Evolutionary conservation across 1,140 invertebrate species (phyloP), one percentile per base, ranked within the genome.

Genomic region (Adelges cooleyi): DNA sequence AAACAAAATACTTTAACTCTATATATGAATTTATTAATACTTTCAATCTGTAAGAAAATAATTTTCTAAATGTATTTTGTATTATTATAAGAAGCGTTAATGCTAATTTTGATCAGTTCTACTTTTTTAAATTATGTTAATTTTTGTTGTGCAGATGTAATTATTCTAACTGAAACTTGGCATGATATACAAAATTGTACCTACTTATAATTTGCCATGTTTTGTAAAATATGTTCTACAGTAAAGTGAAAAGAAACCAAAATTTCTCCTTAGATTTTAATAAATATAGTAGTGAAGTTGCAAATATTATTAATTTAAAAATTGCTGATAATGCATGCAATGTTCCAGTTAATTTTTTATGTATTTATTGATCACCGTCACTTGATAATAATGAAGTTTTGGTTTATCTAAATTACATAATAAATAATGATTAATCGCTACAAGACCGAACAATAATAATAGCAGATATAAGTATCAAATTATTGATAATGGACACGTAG

Each of bases 251-350:
- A 44, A 44, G 42, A 44, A 44, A 44, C 20, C 11, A 44, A 44
- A 44, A 44, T 44, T 8, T 44, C 42, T 44, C 42, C 8, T 10
- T 44, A 44, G 42, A 44, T 18, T 44, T 18, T 15, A 44, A 44
- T 44, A 18, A 44, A 44, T 44, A 44, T 44, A 8, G 42, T 44
- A 44, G 15, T 18, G 42, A 44, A 44, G 42, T 44, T 18, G 42
- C 42, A 48, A 48, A 48, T 23, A 23, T 48, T 48, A 48, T 48
- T 48, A 48, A 48, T 48, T 48, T 48, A 10, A 48, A 48, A 48
- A 22, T 23, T 48, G 5, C 20, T 48, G 44, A 48, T 48, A 23
- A 48, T 22, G 20, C 44, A 22, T 22, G 17, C 44, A 48, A 48
- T 23, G 18, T 22, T 48, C 8, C 0, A 48, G 3, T 22, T 48